These are phyloP conservation scores for Cyphomyrus discorhynchus DNA, from an alignment of 2,113 vertebrate genomes.

Conservation along the genomic window DNA sequence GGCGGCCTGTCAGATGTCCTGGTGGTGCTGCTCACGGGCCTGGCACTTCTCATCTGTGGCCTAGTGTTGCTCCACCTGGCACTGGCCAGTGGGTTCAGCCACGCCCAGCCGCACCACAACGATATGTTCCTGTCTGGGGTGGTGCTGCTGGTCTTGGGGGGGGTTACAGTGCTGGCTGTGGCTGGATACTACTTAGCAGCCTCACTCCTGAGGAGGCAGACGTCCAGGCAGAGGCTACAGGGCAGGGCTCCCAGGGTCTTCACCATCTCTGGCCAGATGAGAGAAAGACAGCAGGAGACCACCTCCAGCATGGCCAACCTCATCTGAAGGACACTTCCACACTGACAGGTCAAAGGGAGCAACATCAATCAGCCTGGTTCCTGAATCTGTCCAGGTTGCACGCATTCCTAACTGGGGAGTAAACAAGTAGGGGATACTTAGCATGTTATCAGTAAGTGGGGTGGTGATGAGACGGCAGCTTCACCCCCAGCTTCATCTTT, in stretches of 20 bases:
- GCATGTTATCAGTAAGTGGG: too few relatives aligned
- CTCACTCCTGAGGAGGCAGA: constrained; percentile 37
- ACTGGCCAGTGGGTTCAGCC: constrained; percentile 40
- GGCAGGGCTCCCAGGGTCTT: constrained; percentile 57
- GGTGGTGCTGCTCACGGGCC: constrained; percentile 70
- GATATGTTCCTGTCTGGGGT: constrained; percentile 75
- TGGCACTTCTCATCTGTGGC: constrained; percentile 73
- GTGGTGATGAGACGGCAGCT: neutral
- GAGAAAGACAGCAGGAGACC: constrained; percentile 55
- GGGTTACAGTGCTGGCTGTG: constrained; percentile 62
- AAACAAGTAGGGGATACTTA: neutral
- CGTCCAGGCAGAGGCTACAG: constrained; percentile 29
- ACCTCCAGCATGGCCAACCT: constrained; percentile 79
- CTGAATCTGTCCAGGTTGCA: neutral
- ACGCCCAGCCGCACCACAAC: constrained; percentile 40
- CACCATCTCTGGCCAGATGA: constrained; percentile 66
- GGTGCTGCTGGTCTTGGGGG: constrained; percentile 64
- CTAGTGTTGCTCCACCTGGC: constrained; percentile 69
- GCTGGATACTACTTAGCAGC: constrained; percentile 54
- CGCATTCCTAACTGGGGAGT: neutral
- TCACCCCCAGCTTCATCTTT: neutral
- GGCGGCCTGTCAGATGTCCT: constrained; percentile 75
- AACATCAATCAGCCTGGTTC: neutral
- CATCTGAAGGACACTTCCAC: constrained; percentile 56
- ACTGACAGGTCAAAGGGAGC: neutral